Base-by-base conservation (phyloP, 2,113 vertebrate species). In the Pelobates fuscus region DNA sequence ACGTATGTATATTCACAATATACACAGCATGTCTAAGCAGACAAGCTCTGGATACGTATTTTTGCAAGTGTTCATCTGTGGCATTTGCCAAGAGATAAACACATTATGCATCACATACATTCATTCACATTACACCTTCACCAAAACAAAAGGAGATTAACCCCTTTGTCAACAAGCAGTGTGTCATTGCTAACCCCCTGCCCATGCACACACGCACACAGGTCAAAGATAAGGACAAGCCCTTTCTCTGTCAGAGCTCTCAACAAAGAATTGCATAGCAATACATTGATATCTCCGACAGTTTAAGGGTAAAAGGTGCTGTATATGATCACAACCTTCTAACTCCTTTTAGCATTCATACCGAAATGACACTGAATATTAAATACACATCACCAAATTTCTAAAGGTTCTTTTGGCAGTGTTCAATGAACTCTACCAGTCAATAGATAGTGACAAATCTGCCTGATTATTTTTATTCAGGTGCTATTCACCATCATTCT, bases 1-100 rank as follows among this genome's bases (percentile, higher is more conserved):
- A 75, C 71, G 32, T 76, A 60, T 77, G 73, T 54, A 37, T 77
- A 68, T 67, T 77, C 73, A 77, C 73, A 77, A 68, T 68, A 77
- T 68, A 76, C 73, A 76, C 65, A 68, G 73, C 44, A 20, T 60
- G 72, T 57, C 72, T 49, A 15, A 27, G 27, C 54, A 60, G 64
- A 76, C 63, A 32, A 44, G 72, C 58, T 29, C 72, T 60, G 44
- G 20, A 60, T 76, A 57, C 63, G 52, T 59, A 67, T 64, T 49
- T n/a, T 25, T 18, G 72, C 54, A 25, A 14, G 54, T 30, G 37
- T 29, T 25, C 5, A 68, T 68, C 66, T 29, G 72, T 20, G 17
- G 41, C 27, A 2, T 6, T 6, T 8, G n/a, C 23, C 72, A 15
- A 46, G 46, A 44, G 62, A 57, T 49, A 4, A 6, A 10, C 29